These are phyloP conservation scores for Ctenicera cuprea DNA, from an alignment of 2,888 invertebrate species.

Conservation along the genomic window DNA sequence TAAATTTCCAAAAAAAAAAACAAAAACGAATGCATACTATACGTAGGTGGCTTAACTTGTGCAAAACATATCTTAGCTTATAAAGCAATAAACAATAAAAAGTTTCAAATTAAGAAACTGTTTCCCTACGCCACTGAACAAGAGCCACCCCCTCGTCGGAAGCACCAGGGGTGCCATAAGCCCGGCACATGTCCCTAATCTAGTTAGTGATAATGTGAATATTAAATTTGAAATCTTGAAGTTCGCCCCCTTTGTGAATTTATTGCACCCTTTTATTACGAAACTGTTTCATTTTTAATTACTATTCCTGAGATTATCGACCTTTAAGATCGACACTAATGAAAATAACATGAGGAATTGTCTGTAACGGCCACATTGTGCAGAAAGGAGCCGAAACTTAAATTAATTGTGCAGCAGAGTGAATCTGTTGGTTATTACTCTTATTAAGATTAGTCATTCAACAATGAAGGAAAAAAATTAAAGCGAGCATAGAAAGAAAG, in stretches of 20 bases:
- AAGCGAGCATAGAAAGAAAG: not conserved
- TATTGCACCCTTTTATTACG: conserved; percentile 21
- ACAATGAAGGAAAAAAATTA: not conserved
- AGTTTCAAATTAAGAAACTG: too few species aligned
- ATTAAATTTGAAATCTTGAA: conserved; percentile 68
- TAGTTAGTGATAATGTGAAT: conserved; percentile 51
- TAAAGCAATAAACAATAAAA: too few species aligned
- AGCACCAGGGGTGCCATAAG: conserved; percentile 30
- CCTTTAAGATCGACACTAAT: not conserved
- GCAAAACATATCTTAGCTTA: too few species aligned
- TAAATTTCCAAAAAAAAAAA: too few species aligned
- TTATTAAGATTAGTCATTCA: conserved; percentile 21
- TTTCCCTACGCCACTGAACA: conserved; percentile 29
- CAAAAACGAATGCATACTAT: too few species aligned
- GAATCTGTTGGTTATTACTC: conserved; percentile 5
- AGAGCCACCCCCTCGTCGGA: conserved; percentile 27
- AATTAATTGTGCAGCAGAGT: conserved; percentile 16
- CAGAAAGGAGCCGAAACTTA: not conserved
- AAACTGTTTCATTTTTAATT: not conserved
- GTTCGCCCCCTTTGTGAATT: conserved; percentile 33
- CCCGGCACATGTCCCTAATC: conserved; percentile 48
- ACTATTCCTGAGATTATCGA: not conserved
- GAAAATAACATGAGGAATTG: too few species aligned
- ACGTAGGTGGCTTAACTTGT: too few species aligned
- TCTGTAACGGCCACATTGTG: too few species aligned